Conservation (phyloP, 2,888 invertebrate species). For the Carterocephalus palaemon region DNA sequence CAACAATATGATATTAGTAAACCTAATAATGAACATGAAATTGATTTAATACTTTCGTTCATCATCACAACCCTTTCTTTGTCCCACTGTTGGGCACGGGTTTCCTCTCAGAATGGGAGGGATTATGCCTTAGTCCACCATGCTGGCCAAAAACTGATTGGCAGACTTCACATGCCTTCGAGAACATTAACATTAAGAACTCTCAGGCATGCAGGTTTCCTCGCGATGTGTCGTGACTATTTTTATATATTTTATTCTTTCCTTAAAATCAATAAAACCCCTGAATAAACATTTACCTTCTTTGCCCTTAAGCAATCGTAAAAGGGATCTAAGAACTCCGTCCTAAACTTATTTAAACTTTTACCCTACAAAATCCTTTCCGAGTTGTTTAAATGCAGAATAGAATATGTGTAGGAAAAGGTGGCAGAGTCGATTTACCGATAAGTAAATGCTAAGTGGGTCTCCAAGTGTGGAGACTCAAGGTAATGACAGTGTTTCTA, state of each 20-base stretch:
- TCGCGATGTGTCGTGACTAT: slow-evolving; percentile 12
- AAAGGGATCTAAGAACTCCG: slow-evolving; percentile 71
- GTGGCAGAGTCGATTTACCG: slow-evolving; percentile 48
- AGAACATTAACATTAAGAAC: too few relatives aligned
- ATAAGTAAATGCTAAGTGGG: slow-evolving; percentile 46
- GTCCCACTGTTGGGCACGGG: too few relatives aligned
- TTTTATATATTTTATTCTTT: slow-evolving; percentile 45
- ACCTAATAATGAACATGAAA: too few relatives aligned
- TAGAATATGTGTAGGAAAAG: slow-evolving; percentile 65
- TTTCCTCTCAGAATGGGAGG: too few relatives aligned
- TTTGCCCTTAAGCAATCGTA: slow-evolving; percentile 74
- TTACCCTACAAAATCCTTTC: slow-evolving; percentile 75
- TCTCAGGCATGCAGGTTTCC: too few relatives aligned
- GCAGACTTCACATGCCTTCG: too few relatives aligned
- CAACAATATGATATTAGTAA: too few relatives aligned
- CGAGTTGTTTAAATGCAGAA: slow-evolving; percentile 70
- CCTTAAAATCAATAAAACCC: slow-evolving; percentile 70
- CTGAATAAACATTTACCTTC: slow-evolving; percentile 76
- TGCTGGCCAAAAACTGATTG: too few relatives aligned
- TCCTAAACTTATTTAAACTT: slow-evolving; percentile 78
- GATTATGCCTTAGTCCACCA: too few relatives aligned
- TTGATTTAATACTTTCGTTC: too few relatives aligned
- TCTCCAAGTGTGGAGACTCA: slow-evolving; percentile 28
- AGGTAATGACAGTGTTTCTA: slow-evolving; percentile 25
- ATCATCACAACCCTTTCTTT: too few relatives aligned